Percentiles rank a stretch among this genome's conserved stretches.
Evolutionary conservation across 1,140 invertebrate species (phyloP).

Genomic region (Capitella teleta): DNA sequence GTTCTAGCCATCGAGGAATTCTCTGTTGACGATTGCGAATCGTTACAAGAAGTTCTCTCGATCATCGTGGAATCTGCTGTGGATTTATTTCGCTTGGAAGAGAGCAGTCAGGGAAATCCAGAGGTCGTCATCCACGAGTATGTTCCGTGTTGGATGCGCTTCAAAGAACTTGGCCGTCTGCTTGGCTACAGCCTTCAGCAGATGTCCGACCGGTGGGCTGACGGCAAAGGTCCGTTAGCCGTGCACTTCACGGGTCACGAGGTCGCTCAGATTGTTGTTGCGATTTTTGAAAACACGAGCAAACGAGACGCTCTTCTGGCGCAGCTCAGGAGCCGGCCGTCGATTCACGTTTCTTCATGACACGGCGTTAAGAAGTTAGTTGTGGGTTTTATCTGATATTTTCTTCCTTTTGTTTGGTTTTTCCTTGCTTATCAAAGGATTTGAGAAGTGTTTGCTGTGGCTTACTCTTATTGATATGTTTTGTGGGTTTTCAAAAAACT

Average conservation of each 20-base stretch:
- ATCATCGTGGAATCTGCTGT: constrained; percentile 35
- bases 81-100: not conserved
- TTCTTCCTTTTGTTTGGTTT: too few species aligned
- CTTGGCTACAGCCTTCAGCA: constrained; percentile 69
- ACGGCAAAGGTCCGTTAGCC: constrained; percentile 72
- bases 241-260: constrained; percentile 66
- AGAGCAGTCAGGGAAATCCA: not conserved
- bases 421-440: too few species aligned
- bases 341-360: too few species aligned
- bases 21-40: constrained; percentile 50
- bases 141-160: constrained; percentile 60
- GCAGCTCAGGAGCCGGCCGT: constrained; percentile 38
- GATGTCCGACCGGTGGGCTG: constrained; percentile 76
- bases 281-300: constrained; percentile 87
- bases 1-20: constrained; percentile 56
- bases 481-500: too few species aligned
- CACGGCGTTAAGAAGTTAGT: too few species aligned
- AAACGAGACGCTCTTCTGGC: constrained; percentile 62
- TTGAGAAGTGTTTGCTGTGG: too few species aligned
- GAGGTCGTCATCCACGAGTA: constrained; percentile 17
- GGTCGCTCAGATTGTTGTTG: constrained; percentile 68
- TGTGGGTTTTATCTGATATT: too few species aligned
- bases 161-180: constrained; percentile 69
- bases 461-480: too few species aligned
- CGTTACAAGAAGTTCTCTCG: constrained; percentile 49